Evolutionary conservation across 1,140 invertebrate genomes (phyloP).

Genomic region (Pseudomyrmex cubaensis): DNA sequence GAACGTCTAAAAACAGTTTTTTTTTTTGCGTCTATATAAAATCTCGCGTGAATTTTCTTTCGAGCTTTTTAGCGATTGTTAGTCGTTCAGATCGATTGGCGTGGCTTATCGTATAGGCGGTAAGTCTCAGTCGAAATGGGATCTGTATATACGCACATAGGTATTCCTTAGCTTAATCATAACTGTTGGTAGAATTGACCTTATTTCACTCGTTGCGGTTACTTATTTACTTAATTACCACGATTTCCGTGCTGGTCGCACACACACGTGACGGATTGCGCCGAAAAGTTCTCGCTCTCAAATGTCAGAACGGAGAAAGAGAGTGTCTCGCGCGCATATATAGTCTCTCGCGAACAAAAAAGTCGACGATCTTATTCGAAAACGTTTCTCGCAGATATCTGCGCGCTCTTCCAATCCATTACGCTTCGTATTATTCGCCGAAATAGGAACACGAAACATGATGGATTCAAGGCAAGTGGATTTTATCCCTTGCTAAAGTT

Average conservation of each 20-base stretch:
- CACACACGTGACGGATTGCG: neutral
- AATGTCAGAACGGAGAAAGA: neutral
- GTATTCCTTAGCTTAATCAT: slow-evolving; percentile 67
- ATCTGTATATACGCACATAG: slow-evolving; percentile 49
- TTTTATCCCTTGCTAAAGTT: neutral
- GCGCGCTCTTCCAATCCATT: slow-evolving; percentile 24
- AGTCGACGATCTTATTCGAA: slow-evolving; percentile 20
- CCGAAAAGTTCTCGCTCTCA: neutral
- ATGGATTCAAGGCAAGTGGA: slow-evolving; percentile 8
- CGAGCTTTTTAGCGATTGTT: neutral
- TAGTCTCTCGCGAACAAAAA: neutral
- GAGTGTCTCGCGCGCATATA: slow-evolving; percentile 1
- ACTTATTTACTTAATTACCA: slow-evolving; percentile 20
- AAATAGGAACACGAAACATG: neutral
- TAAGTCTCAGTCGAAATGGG: slow-evolving; percentile 51
- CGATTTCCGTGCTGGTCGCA: slow-evolving; percentile 7
- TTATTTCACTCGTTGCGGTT: slow-evolving; percentile 58
- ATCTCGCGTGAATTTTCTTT: neutral
- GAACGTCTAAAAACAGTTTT: slow-evolving; percentile 4
- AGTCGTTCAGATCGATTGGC: slow-evolving; percentile 37
- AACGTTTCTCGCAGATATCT: slow-evolving; percentile 24
- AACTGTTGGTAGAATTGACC: slow-evolving; percentile 76
- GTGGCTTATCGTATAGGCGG: slow-evolving; percentile 32
- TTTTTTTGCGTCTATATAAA: neutral
- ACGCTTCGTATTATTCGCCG: slow-evolving; percentile 5